Evolutionary conservation across 2,888 invertebrate species (phyloP), one percentile per base, ranked within the genome.

Genomic region (Druceiella hillmani): DNA sequence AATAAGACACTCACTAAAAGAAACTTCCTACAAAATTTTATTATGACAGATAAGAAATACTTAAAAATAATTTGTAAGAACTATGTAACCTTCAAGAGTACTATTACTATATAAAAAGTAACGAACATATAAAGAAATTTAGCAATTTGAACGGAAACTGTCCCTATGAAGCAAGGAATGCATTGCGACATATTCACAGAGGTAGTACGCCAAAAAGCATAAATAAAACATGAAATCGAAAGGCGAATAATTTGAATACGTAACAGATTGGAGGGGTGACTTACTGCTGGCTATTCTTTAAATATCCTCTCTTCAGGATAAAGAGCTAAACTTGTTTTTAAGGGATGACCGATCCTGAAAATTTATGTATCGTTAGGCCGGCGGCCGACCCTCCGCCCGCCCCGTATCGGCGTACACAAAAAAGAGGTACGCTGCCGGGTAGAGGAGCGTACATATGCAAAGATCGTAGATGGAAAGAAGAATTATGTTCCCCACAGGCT

Each of bases 271-370:
- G 61, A 64, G 66, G 32, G 67, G 66, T 64, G 59, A 62, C 63
- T 63, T 51, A 63, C 64, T 62, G 58, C 45, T 57, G 61, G 52
- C 57, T 66, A 61, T 67, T 69, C 68, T 68, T 69, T 69, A 58
- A 66, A 64, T 65, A 63, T 62, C 57, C 63, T 66, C 62, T 61
- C 57, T 57, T 55, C 55, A 54, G 64, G 64, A 69, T 69, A 66
- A 67, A 69, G 67, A 68, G 69, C 66, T 67, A 64, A 69, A 69
- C 67, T 67, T 68, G 67, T 68, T 68, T 69, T 71, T 66, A 70
- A 70, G 70, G 72, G 71, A 71, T 70, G 71, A 68, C 71, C 72
- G 68, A 65, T 66, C 61, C 65, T 64, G 61, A 55, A 66, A 69
- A 71, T 72, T 66, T 71, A 70, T 71, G 69, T 70, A 70, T 67